These are phyloP conservation scores for Zaprionus capensis DNA, from an alignment of 1,140 invertebrate genomes.

Conservation along the genomic window DNA sequence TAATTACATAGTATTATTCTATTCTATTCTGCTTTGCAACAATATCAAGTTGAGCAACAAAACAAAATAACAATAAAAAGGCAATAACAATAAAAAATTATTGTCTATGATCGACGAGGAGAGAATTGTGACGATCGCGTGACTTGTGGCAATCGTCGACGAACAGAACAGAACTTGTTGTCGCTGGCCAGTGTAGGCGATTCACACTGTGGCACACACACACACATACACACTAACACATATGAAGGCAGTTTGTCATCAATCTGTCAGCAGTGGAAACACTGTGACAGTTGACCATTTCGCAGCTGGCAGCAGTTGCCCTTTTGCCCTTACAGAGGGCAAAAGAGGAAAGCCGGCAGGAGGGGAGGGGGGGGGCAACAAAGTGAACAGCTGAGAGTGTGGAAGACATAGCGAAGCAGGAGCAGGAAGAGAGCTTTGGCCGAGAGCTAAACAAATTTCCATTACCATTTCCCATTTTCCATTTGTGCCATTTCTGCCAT, in stretches of 20 bases:
- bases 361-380: neutral
- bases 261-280: conserved; percentile 28
- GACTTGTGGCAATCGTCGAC: neutral
- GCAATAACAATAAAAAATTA: conserved; percentile 6
- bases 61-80: conserved; percentile 4
- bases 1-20: neutral
- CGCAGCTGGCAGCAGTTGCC: conserved; percentile 25
- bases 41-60: neutral
- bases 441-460: conserved; percentile 67
- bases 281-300: conserved; percentile 33
- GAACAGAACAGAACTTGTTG: neutral
- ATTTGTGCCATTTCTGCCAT: conserved; percentile 25
- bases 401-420: neutral
- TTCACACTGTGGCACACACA: neutral
- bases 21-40: neutral
- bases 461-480: conserved; percentile 54
- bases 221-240: neutral
- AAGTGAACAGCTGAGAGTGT: neutral
- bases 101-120: neutral
- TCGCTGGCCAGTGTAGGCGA: neutral
- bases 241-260: conserved; percentile 21
- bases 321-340: neutral
- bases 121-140: conserved; percentile 10
- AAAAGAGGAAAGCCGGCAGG: neutral
- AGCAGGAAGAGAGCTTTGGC: conserved; percentile 17